Percentiles rank a stretch among this genome's conserved stretches.
These are phyloP conservation scores for Anolis apletophallus DNA, from an alignment of 2,797 vertebrate genomes.

Conservation along the genomic window DNA sequence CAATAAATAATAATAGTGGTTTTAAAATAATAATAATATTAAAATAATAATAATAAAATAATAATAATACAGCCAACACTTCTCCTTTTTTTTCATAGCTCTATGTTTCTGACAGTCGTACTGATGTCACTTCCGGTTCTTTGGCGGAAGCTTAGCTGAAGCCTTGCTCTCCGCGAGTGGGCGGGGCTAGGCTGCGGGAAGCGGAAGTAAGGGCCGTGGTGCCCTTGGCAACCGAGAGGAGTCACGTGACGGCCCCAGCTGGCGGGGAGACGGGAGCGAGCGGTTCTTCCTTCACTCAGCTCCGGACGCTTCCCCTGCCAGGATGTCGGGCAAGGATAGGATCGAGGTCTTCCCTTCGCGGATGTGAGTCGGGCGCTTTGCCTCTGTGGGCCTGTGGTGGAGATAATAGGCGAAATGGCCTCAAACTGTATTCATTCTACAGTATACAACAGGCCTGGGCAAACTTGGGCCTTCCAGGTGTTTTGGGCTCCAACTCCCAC, in stretches of 20 bases:
- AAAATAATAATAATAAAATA: too few relatives aligned
- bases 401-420: background rate
- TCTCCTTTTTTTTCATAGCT: too few relatives aligned
- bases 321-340: constrained; percentile 95
- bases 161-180: too few relatives aligned
- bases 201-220: constrained; percentile 41
- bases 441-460: too few relatives aligned
- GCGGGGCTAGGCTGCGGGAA: background rate
- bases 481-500: too few relatives aligned
- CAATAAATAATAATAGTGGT: too few relatives aligned
- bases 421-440: too few relatives aligned
- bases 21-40: too few relatives aligned
- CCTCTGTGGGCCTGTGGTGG: too few relatives aligned
- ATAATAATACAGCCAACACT: too few relatives aligned
- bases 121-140: background rate
- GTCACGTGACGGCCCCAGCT: constrained; percentile 13
- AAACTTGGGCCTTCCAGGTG: too few relatives aligned
- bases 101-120: background rate
- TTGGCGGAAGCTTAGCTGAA: background rate
- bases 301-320: constrained; percentile 12
- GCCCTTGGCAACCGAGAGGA: background rate
- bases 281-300: too few relatives aligned
- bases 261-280: background rate
- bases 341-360: constrained; percentile 97
- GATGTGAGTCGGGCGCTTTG: constrained; percentile 86